Conservation (phyloP, 2,113 vertebrate genomes). For the Petromus typicus region DNA sequence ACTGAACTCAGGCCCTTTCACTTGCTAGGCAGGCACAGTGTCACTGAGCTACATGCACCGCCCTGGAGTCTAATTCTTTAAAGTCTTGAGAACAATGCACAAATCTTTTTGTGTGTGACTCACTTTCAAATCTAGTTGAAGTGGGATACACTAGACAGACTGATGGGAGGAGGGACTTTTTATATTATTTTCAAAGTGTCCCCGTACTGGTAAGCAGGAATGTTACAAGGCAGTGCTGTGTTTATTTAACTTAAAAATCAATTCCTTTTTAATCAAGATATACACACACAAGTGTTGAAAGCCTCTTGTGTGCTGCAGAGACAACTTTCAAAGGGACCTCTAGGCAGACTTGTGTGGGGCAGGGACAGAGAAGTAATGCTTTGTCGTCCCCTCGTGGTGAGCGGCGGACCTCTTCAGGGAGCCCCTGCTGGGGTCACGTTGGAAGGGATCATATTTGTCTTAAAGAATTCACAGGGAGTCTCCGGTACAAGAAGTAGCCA, state of each 20-base stretch:
- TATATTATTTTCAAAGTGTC: not conserved
- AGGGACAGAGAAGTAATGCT: not conserved
- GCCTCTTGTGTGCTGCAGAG: not conserved
- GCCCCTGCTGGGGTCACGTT: not conserved
- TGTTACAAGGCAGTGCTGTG: not conserved
- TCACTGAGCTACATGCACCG: too few relatives aligned
- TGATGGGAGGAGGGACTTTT: not conserved
- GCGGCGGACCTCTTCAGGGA: not conserved
- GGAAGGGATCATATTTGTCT: not conserved
- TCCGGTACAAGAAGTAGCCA: not conserved
- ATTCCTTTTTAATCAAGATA: not conserved
- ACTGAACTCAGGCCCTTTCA: too few relatives aligned
- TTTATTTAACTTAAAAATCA: not conserved
- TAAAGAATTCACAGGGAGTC: not conserved
- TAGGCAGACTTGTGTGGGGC: not conserved
- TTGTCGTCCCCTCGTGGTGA: not conserved
- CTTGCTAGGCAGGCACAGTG: too few relatives aligned
- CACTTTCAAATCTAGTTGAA: constrained; percentile 18
- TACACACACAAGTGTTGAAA: not conserved
- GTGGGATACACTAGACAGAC: not conserved
- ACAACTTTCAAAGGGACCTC: not conserved
- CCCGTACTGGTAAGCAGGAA: not conserved
- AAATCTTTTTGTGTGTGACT: not conserved
- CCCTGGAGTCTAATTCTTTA: not conserved
- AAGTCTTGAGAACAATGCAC: constrained; percentile 12